Base-by-base conservation (phyloP, 2,888 invertebrate species). In the Gerris lacustris region DNA sequence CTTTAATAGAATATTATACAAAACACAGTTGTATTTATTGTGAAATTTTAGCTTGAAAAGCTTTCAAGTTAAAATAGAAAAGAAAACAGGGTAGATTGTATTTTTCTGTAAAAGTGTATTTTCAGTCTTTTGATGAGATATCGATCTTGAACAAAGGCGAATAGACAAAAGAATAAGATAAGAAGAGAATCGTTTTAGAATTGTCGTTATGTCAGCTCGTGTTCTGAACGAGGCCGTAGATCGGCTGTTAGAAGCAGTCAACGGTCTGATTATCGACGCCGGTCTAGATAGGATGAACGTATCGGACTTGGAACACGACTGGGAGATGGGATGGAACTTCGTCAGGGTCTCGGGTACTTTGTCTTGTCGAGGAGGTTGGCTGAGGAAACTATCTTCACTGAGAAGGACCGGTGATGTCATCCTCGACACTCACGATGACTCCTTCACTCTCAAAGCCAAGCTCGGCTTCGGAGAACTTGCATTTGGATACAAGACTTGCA, bases 301-400 rank as follows among this genome's bases (percentile, higher is more conserved):
- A 2, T n/a, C 64, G 7, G 64, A 64, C 17, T n/a, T 64, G 4
- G 64, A 64, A 18, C 31, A 64, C 17, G 18, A n/a, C 9, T 64
- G 64, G 64, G 64, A 64, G 17, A 64, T 64, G 64, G 64, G 64
- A 1, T 64, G 64, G 64, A 64, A 64, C 31, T 64, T 64, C 5
- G 64, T 64, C 4, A 2, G 64, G 7, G 64, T 64, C 2, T 64
- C 64, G 7, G 64, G 64, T 64, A 64, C 64, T 18, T 9, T 64
- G 9, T 9, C 7, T 9, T 64, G 64, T 17, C 64, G 64, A 2
- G 64, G 31, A 1, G 64, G 64, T n/a, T 64, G 64, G 64, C 18
- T 64, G 5, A 64, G 64, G 31, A 31, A 31, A 5, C 9, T 64
- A 5, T 64, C 64, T n/a, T 64, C 64, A 5, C 64, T 64, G 7